Percentiles rank a stretch among this genome's conserved stretches.
Evolutionary conservation across 2,113 vertebrate species (phyloP).

Genomic region (Alouatta palliata): DNA sequence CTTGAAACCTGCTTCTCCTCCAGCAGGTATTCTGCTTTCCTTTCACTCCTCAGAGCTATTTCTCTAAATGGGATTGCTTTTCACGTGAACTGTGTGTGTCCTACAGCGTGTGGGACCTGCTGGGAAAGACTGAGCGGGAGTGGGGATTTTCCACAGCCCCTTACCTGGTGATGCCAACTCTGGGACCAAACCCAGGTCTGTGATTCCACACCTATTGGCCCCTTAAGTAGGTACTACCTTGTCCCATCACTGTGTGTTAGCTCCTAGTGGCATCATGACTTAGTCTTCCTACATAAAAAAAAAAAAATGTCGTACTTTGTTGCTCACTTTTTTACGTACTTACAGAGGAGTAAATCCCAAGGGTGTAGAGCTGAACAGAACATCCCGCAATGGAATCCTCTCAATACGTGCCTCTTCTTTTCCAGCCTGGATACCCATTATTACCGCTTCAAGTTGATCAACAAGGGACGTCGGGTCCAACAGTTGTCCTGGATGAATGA

Average conservation of each 20-base stretch:
- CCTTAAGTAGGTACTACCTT: not conserved
- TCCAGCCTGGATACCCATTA: constrained; percentile 82
- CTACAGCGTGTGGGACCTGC: not conserved
- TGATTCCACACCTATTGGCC: not conserved
- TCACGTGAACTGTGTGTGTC: not conserved
- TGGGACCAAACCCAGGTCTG: not conserved
- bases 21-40: not conserved
- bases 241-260: not conserved
- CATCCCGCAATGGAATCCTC: not conserved
- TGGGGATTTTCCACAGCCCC: not conserved
- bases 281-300: not conserved
- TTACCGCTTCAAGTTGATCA: constrained; percentile 89
- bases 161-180: not conserved
- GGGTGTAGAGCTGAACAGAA: not conserved
- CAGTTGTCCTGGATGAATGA: constrained; percentile 87
- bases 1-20: not conserved
- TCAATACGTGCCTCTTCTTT: not conserved
- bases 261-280: not conserved
- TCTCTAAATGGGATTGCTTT: not conserved
- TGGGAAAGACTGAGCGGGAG: not conserved
- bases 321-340: not conserved
- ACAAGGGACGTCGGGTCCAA: constrained; percentile 85
- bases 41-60: not conserved
- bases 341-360: not conserved
- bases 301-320: not conserved